Evolutionary conservation across 2,113 vertebrate genomes (phyloP), one percentile per base, ranked within the genome.

Genomic region (Erythrocebus patas): DNA sequence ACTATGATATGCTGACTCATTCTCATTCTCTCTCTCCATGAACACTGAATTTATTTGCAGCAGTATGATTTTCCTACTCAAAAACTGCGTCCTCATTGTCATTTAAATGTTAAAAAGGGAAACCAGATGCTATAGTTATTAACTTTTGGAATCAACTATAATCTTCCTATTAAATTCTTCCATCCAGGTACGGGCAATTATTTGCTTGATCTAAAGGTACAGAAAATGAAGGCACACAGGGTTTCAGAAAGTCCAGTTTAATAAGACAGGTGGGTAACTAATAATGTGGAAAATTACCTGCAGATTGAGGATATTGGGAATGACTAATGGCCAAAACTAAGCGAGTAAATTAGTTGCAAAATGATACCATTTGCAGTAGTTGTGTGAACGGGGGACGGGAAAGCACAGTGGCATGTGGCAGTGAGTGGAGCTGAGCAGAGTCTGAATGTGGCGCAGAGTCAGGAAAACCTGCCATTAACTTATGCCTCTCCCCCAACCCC

Each of bases 251-350:
- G 99, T 99, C 99, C 99, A 98, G 98, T 99, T 99, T 99, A 99
- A 99, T 98, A 99, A 99, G 98, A 99, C 99, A 99, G 99, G 99
- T 99, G 99, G 99, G 98, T 99, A 99, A 98, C 99, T 99, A 99
- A 99, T 99, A 99, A 99, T 98, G 99, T 99, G 99, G 99, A 99
- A 99, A 99, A 99, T 99, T 99, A 99, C 99, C 99, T 99, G 99
- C 99, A 99, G 99, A 99, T 99, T 99, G 99, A 99, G 99, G 98
- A 99, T 99, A 99, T 99, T 99, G 99, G 98, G 98, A 99, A 99
- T 99, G 99, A 99, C 98, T 99, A 99, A 99, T 99, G 99, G 98
- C 98, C 98, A 99, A 99, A 99, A 99, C 98, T 98, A 98, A 99
- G 98, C 18, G 50, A 99, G 98, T 98, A 99, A 99, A 99, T 99